phyloP scores from a whole-genome alignment of 2,113 vertebrate genomes.

The Dicrurus megarhynchus region DNA sequence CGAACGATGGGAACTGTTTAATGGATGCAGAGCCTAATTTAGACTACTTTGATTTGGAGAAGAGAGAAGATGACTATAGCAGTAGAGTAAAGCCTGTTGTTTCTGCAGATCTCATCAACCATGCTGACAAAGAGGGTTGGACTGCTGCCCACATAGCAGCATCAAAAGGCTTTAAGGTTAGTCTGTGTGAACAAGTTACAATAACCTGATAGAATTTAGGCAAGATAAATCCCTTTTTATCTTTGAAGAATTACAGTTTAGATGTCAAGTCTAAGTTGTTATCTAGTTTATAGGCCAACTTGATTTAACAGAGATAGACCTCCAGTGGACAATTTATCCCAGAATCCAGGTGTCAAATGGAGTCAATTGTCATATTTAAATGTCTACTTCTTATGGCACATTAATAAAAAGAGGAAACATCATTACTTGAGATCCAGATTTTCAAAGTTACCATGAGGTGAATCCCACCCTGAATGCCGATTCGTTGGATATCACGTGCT shows the following conservation, averaged over 20 bases:
- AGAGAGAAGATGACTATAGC: slow-evolving; percentile 36
- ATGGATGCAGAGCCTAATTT: slow-evolving; percentile 24
- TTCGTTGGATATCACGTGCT: neutral
- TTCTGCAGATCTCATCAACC: slow-evolving; percentile 84
- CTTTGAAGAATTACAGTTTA: neutral
- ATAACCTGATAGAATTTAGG: neutral
- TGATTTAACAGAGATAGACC: neutral
- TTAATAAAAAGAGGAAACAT: neutral
- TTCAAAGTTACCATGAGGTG: neutral
- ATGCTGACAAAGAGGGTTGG: slow-evolving; percentile 88
- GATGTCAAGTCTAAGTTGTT: neutral
- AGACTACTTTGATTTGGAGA: slow-evolving; percentile 28
- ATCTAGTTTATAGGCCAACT: neutral
- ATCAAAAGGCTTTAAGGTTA: slow-evolving; percentile 92
- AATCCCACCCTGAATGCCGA: neutral
- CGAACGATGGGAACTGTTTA: neutral
- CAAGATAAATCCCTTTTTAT: neutral
- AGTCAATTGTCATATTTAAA: neutral
- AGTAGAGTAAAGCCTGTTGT: slow-evolving; percentile 60
- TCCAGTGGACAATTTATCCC: neutral
- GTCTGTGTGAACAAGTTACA: neutral
- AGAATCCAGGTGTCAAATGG: neutral
- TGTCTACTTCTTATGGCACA: neutral
- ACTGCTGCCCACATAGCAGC: slow-evolving; percentile 93
- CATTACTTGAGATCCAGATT: neutral